Conservation (phyloP, 2,113 vertebrate genomes). For the Gymnocephalus cernua region DNA sequence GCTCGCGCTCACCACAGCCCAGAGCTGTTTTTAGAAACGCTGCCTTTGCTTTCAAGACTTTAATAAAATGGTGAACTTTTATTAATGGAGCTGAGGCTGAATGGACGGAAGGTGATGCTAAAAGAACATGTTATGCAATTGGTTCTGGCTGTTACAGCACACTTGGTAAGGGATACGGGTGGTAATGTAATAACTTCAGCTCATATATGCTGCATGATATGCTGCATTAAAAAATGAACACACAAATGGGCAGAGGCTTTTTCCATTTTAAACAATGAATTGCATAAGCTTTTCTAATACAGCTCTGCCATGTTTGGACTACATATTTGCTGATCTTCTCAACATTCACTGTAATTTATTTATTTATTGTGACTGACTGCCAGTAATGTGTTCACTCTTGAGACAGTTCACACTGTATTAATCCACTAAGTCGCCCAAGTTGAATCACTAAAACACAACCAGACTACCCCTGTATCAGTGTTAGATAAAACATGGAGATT, state of each 20-base stretch:
- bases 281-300: conserved; percentile 1
- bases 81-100: conserved; percentile 39
- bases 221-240: conserved; percentile 29
- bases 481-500: conserved; percentile 11
- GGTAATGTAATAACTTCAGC: conserved; percentile 15
- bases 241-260: conserved; percentile 1
- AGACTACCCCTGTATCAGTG: background rate
- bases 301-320: background rate
- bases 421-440: background rate
- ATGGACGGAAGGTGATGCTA: background rate
- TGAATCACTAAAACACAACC: background rate
- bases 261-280: conserved; percentile 6
- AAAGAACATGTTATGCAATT: conserved; percentile 15
- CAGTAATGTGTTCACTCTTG: too few species aligned
- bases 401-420: background rate
- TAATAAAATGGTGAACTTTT: conserved; percentile 50
- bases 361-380: conserved; percentile 10
- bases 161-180: background rate
- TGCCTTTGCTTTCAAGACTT: conserved; percentile 55
- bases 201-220: conserved; percentile 6
- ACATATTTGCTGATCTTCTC: conserved; percentile 4
- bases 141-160: background rate
- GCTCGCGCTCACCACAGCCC: conserved; percentile 20
- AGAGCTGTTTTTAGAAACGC: conserved; percentile 55
- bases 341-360: conserved; percentile 9